Percentiles rank a stretch among this genome's conserved stretches.
Evolutionary conservation across 2,113 vertebrate species (phyloP).

Genomic region (Nibea albiflora): DNA sequence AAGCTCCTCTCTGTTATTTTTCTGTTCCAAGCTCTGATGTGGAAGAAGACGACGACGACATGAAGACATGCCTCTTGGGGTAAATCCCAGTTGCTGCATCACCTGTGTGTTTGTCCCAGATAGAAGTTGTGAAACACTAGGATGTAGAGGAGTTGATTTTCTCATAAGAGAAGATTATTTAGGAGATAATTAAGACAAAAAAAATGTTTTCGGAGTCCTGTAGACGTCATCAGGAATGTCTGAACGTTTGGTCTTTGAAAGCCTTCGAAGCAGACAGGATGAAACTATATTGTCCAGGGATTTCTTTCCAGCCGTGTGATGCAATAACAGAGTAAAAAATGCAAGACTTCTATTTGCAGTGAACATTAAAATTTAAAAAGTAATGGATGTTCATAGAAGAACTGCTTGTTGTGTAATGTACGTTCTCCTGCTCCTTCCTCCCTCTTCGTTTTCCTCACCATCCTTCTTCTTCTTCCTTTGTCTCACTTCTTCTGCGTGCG

Average conservation of each 20-base stretch:
- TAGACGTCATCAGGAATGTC: not conserved
- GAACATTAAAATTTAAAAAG: conserved; percentile 37
- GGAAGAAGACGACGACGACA: conserved; percentile 29
- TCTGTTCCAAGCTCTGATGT: conserved; percentile 23
- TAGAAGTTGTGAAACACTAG: not conserved
- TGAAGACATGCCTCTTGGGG: conserved; percentile 39
- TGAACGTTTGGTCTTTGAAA: not conserved
- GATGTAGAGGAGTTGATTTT: not conserved
- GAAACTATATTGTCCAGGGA: not conserved
- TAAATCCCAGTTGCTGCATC: conserved; percentile 30
- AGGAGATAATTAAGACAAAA: not conserved
- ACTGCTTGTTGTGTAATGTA: not conserved
- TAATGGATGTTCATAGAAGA: conserved; percentile 14
- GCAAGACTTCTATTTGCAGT: conserved; percentile 48
- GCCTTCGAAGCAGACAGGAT: not conserved
- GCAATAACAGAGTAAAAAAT: conserved; percentile 56
- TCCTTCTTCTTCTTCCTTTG: not conserved
- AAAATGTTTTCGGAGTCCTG: conserved; percentile 5
- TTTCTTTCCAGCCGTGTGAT: conserved; percentile 49
- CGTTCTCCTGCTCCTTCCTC: conserved; percentile 1
- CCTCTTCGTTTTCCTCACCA: not conserved
- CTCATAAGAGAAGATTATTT: conserved; percentile 10
- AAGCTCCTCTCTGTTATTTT: conserved; percentile 1
- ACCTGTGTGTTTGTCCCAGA: conserved; percentile 39
- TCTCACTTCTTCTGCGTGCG: conserved; percentile 5